Conservation (phyloP, 2,113 vertebrate genomes). For the Phyllostomus discolor region DNA sequence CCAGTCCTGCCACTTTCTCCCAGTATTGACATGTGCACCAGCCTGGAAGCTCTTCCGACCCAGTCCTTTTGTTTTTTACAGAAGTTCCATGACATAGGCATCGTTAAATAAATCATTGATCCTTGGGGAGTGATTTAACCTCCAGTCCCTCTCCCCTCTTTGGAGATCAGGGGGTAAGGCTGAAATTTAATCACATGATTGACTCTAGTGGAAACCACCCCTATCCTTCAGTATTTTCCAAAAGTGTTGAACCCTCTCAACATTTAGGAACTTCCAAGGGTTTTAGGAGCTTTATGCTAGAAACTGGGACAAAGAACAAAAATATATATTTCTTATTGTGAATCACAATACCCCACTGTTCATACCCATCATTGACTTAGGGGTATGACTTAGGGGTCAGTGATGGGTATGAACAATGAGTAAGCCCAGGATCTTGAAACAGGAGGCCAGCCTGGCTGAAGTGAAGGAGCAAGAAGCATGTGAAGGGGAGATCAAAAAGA, state of each 20-base stretch:
- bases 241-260: background rate
- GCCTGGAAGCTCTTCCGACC: background rate
- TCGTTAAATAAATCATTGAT: background rate
- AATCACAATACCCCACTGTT: background rate
- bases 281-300: background rate
- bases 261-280: background rate
- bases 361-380: too few relatives aligned
- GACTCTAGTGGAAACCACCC: background rate
- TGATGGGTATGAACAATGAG: fast-evolving
- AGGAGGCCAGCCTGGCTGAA: background rate
- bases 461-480: background rate
- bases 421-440: background rate
- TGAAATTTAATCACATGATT: background rate
- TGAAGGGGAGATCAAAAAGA: background rate
- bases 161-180: background rate
- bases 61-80: background rate
- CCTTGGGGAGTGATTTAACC: background rate
- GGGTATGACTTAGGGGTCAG: too few relatives aligned
- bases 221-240: background rate
- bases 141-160: background rate
- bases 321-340: background rate
- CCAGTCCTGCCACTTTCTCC: background rate
- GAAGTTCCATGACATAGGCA: background rate
- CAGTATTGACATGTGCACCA: background rate
- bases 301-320: background rate